phyloP scores from a whole-genome alignment of 1,140 invertebrate genomes.

The Drosophila equinoxialis region DNA sequence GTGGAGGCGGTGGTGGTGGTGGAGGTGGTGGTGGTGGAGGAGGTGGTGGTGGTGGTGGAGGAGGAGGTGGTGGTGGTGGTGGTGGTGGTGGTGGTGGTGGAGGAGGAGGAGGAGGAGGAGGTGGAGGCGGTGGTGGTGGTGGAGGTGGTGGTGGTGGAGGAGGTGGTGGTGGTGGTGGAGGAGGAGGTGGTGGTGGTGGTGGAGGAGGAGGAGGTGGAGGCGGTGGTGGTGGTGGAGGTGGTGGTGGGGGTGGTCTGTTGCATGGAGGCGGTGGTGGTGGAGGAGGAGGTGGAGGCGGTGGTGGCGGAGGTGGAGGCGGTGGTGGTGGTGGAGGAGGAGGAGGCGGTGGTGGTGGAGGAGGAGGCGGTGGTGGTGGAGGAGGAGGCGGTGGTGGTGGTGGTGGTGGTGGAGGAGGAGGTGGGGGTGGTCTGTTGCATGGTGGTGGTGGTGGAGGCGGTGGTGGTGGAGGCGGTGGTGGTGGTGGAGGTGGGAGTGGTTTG shows the following conservation, averaged over 20 bases:
- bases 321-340: too few relatives aligned
- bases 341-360: too few relatives aligned
- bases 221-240: not conserved
- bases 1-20: not conserved
- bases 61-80: not conserved
- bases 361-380: too few relatives aligned
- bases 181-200: not conserved
- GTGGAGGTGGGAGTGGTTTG: not conserved
- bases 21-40: not conserved
- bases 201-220: not conserved
- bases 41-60: not conserved
- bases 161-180: not conserved
- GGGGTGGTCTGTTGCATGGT: not conserved
- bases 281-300: constrained; percentile 10
- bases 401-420: not conserved
- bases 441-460: not conserved
- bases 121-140: too few relatives aligned
- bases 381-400: too few relatives aligned
- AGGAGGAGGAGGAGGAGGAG: too few relatives aligned
- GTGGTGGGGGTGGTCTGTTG: not conserved
- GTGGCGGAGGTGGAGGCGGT: not conserved
- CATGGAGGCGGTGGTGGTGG: not conserved
- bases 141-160: too few relatives aligned
- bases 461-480: not conserved
- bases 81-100: too few relatives aligned